Base-by-base conservation (phyloP, 1,140 invertebrate species). In the Zaprionus ornatus region DNA sequence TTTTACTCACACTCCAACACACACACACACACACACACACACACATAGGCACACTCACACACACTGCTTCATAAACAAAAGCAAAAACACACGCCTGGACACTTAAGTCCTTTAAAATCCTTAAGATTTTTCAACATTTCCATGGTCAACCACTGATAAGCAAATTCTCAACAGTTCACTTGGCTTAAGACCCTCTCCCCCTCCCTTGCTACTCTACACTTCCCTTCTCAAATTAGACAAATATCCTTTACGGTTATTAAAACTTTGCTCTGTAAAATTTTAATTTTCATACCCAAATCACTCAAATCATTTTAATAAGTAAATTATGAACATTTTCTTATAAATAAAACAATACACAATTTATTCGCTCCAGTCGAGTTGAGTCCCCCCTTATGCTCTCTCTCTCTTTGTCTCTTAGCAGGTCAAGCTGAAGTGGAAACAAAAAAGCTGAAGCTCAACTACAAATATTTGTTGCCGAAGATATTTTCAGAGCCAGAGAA, bases 261-360 rank as follows among this genome's bases (percentile, higher is more conserved):
- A 88, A 88, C 82, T 85, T 85, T 57, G 52, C 61, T 74, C 64
- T 65, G 76, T 87, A 71, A 78, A 82, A 86, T 87, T 86, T 86
- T 86, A 87, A 87, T 87, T 86, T 85, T 72, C 83, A 82, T 74
- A 90, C 85, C 85, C 85, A 90, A 90, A 90, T 90, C 85, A 90
- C 85, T 88, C 81, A 90, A 88, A 90, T 90, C 82, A 90, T 90
- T 90, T 90, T 88, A 88, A 88, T 88, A 88, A 88, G 81, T 91
- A 91, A 91, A 85, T 91, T 91, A 85, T 90, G 86, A 90, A 80
- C 82, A 76, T 82, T 84, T 74, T 55, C 79, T 69, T 86, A 91
- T 91, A 90, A 91, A 91, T 91, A 91, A 91, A 82, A 75, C 80
- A 91, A 88, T 86, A 91, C 80, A 91, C 88, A 91, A 90, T 90